Base-by-base conservation (phyloP, 2,888 invertebrate species). In the Tetrapedia diversipes region DNA sequence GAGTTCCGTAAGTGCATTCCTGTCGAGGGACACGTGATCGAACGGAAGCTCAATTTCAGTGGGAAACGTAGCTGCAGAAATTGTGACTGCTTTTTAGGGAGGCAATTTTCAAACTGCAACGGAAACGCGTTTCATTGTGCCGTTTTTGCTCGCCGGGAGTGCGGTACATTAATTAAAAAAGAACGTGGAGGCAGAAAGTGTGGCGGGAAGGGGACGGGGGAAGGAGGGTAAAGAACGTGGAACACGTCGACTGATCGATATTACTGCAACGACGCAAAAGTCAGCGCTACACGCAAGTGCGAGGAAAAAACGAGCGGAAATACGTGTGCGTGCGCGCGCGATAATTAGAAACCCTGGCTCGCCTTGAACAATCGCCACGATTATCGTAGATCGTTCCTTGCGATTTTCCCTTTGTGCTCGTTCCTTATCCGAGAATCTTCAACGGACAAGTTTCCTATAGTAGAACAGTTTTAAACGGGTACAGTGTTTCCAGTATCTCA, bases 121-220 rank as follows among this genome's bases (percentile, higher is more conserved):
- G 22, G 41, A 41, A n/a, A 37, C 27, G 19, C 4, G n/a, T 45
- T 60, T 24, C 41, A 34, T 41, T 32, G 32, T 6, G 24, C 53
- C 63, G 60, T 14, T 49, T 59, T 29, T 27, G 49, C 51, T 39
- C 59, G 37, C 37, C 4, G 2, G 16, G 29, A 27, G 57, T 16
- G 60, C 61, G 43, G 60, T 32, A 0, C 32, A 75, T 75, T 73
- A 73, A 75, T 75, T 75, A 61, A 61, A 61, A 60, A 68, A 32
- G 32, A 22, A 14, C 22, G 8, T n/a, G n/a, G n/a, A n/a, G n/a
- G n/a, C n/a, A n/a, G n/a, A n/a, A n/a, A n/a, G n/a, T n/a, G n/a
- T n/a, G n/a, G n/a, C n/a, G n/a, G n/a, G 10, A n/a, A 14, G 27
- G n/a, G 8, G 10, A 24, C 27, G 27, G 34, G 32, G 1, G 10